These are phyloP conservation scores for Xiphophorus maculatus DNA, from an alignment of 2,113 vertebrate species.

Conservation along the genomic window DNA sequence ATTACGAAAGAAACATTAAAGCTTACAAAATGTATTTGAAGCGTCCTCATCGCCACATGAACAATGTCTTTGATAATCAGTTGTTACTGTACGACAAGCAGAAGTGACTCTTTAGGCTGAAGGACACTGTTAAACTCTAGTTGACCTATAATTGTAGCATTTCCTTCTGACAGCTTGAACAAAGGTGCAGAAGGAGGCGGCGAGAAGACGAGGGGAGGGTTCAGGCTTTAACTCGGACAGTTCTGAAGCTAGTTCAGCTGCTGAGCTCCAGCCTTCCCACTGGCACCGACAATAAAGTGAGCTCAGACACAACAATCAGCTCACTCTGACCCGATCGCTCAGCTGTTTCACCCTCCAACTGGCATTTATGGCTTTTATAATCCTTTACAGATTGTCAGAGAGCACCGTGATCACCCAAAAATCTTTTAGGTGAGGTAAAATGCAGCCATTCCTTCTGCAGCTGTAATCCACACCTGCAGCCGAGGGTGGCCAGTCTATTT, in stretches of 20 bases:
- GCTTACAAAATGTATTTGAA: neutral
- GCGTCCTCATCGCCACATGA: neutral
- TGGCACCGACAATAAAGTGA: neutral
- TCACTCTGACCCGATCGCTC: constrained; percentile 3
- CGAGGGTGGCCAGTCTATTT: neutral
- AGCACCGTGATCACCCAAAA: neutral
- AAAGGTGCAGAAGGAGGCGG: neutral
- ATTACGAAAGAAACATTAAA: neutral
- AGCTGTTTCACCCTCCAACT: neutral
- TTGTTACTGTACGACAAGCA: neutral
- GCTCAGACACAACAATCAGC: constrained; percentile 1
- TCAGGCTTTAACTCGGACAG: constrained; percentile 7
- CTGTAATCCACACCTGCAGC: neutral
- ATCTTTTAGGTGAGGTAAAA: neutral
- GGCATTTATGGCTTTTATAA: neutral
- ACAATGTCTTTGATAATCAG: neutral
- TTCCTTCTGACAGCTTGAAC: neutral
- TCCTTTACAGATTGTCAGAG: neutral
- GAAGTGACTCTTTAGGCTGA: neutral
- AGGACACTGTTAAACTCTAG: neutral
- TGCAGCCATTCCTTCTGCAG: neutral
- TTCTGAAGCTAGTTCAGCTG: constrained; percentile 15
- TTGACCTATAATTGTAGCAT: neutral
- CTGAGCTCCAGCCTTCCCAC: constrained; percentile 1
- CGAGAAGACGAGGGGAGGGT: neutral